Evolutionary conservation across 2,113 vertebrate species (phyloP).

Genomic region (Acrocephalus arundinaceus): DNA sequence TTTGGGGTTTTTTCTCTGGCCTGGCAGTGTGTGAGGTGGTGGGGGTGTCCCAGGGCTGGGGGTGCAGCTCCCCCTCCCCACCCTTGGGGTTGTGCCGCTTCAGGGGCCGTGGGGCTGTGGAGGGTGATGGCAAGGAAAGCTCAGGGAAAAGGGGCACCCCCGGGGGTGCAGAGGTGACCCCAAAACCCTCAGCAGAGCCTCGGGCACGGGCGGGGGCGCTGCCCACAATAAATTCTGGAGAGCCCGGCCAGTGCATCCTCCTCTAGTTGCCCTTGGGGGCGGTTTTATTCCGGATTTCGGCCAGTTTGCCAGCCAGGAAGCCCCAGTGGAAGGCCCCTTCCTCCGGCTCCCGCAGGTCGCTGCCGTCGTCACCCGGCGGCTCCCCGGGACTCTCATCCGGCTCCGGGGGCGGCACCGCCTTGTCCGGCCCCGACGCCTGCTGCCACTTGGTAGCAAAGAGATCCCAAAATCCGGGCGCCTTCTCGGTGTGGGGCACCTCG

Average conservation of each 20-base stretch:
- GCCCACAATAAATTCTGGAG: neutral
- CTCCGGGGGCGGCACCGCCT: neutral
- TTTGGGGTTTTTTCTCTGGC: neutral
- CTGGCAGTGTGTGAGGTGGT: neutral
- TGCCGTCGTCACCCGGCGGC: constrained; percentile 56
- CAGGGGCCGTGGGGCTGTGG: neutral
- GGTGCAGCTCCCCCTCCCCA: neutral
- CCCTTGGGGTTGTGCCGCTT: accelerated
- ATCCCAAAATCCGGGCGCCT: constrained; percentile 84
- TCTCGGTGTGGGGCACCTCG: constrained; percentile 62
- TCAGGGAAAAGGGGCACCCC: neutral
- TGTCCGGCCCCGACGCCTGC: constrained; percentile 70
- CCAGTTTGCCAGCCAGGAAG: constrained; percentile 92
- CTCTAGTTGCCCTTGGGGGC: constrained; percentile 82
- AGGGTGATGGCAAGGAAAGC: neutral
- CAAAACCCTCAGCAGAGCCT: neutral
- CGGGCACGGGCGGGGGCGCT: accelerated
- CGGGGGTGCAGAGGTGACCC: accelerated
- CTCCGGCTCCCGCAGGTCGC: constrained; percentile 76
- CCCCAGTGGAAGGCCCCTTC: constrained; percentile 89
- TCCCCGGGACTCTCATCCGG: constrained; percentile 21
- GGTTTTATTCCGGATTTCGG: constrained; percentile 87
- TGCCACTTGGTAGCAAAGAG: constrained; percentile 88
- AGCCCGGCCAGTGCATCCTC: accelerated
- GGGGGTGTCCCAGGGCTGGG: neutral